Evolutionary conservation across 2,797 vertebrate species (phyloP).

Genomic region (Fratercula arctica): DNA sequence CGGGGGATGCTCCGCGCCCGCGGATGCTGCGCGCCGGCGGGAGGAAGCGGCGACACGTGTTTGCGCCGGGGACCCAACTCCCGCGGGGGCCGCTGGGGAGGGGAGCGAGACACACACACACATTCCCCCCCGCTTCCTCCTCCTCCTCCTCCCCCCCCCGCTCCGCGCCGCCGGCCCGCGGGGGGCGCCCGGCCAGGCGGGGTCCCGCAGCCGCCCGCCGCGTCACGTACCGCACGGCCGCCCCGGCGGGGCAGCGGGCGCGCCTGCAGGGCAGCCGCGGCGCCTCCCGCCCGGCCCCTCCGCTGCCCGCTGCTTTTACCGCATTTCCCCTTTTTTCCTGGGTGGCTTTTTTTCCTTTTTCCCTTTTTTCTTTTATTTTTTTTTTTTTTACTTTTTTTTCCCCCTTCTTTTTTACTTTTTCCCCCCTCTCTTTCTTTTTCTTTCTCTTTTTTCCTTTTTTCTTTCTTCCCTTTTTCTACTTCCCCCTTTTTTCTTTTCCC

Average conservation of each 20-base stretch:
- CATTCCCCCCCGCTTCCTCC: neutral
- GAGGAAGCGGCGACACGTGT: slow-evolving; percentile 2
- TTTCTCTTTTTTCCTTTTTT: neutral
- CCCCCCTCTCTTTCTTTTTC: neutral
- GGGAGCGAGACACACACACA: neutral
- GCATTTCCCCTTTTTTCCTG: neutral
- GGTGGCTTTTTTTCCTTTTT: too few relatives aligned
- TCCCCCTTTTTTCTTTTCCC: neutral
- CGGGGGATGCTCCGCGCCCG: neutral
- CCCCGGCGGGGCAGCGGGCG: neutral
- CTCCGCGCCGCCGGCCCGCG: neutral
- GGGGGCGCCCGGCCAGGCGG: slow-evolving; percentile 8
- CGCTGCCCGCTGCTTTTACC: neutral
- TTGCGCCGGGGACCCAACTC: neutral
- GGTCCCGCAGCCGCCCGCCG: neutral
- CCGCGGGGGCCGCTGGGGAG: neutral
- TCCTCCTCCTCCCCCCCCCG: neutral
- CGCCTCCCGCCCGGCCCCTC: neutral
- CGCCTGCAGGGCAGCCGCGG: neutral
- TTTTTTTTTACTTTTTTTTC: too few relatives aligned
- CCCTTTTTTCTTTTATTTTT: too few relatives aligned
- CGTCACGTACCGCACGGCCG: slow-evolving; percentile 14
- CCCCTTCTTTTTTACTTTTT: neutral
- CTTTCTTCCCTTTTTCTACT: too few relatives aligned
- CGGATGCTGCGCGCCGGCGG: neutral